phyloP scores from a whole-genome alignment of 2,113 vertebrate species.

The Platichthys stellatus region DNA sequence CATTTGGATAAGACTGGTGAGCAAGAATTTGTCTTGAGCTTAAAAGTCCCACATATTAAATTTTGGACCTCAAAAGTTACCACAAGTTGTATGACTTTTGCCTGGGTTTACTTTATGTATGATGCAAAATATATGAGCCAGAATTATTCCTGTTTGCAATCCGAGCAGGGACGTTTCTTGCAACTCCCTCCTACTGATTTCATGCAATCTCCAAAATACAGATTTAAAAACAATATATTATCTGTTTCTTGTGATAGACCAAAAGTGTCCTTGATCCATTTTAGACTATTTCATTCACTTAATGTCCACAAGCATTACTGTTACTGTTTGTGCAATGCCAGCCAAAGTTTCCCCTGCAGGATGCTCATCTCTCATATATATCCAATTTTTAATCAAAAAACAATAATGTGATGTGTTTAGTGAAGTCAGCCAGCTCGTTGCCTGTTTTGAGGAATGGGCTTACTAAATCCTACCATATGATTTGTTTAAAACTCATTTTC shows the following conservation, averaged over 20 bases:
- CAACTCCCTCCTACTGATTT: neutral
- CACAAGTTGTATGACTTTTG: neutral
- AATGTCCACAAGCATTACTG: neutral
- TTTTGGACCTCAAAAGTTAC: slow-evolving; percentile 2
- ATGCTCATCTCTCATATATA: neutral
- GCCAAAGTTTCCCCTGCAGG: neutral
- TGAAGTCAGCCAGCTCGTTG: neutral
- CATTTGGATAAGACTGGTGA: neutral
- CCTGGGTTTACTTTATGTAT: neutral
- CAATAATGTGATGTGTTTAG: neutral
- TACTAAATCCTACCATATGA: neutral
- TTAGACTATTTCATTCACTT: neutral
- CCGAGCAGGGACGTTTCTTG: neutral
- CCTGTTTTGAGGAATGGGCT: neutral
- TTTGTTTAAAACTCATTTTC: neutral
- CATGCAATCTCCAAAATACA: neutral
- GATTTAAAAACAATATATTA: neutral
- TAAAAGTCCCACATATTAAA: slow-evolving; percentile 5
- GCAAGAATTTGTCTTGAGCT: slow-evolving; percentile 5
- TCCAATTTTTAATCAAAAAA: neutral
- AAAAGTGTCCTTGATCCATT: too few species aligned
- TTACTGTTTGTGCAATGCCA: neutral
- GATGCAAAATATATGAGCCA: neutral
- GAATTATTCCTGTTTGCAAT: neutral
- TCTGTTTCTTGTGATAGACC: neutral